Conservation (phyloP, 2,113 vertebrate genomes). For the Triplophysa rosa region DNA sequence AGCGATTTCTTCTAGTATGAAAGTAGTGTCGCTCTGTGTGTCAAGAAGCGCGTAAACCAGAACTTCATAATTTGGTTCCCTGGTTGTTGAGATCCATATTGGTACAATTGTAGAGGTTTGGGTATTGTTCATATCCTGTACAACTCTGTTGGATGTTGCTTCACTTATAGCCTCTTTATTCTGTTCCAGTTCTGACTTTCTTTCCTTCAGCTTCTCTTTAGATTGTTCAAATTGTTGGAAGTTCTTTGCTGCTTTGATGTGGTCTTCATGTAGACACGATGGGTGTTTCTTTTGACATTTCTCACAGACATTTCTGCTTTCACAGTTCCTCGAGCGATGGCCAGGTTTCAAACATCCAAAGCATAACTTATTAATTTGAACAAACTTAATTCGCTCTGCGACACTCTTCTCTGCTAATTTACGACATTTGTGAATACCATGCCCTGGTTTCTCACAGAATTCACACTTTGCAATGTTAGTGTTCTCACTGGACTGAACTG, state of each 20-base stretch:
- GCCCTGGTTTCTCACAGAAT: constrained; percentile 22
- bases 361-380: not conserved
- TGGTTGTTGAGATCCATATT: constrained; percentile 10
- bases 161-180: not conserved
- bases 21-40: constrained; percentile 21
- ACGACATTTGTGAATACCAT: constrained; percentile 4
- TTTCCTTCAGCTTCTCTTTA: not conserved
- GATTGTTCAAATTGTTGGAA: not conserved
- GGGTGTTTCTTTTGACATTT: not conserved
- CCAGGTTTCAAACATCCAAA: constrained; percentile 23
- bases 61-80: not conserved
- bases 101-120: constrained; percentile 7
- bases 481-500: not conserved
- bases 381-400: constrained; percentile 17
- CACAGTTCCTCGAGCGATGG: constrained; percentile 19
- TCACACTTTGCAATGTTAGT: not conserved
- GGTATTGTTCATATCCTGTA: not conserved
- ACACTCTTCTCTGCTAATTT: not conserved
- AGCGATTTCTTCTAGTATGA: constrained; percentile 9
- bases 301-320: constrained; percentile 2
- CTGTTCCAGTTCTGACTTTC: not conserved
- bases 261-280: constrained; percentile 17
- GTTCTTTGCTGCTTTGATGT: not conserved
- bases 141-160: not conserved
- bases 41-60: constrained; percentile 11